phyloP scores from a whole-genome alignment of 2,888 invertebrate genomes.

The Chloroclystis v-ata region DNA sequence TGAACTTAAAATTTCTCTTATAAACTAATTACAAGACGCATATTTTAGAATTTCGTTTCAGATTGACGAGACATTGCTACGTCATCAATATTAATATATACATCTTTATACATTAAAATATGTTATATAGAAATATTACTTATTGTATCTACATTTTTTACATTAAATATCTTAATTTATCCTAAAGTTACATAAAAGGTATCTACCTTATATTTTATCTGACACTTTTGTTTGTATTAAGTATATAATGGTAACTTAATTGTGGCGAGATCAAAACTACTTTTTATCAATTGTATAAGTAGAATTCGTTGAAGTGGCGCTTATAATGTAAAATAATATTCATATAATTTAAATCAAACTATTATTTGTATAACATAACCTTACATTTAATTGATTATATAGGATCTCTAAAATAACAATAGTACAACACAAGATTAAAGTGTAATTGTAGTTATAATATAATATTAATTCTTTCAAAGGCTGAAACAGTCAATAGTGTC shows the following conservation, averaged over 20 bases:
- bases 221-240: background rate
- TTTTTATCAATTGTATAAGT: no score
- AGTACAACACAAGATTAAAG: background rate
- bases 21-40: constrained; percentile 56
- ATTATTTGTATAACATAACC: background rate
- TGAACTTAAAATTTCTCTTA: no score
- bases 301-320: no score
- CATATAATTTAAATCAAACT: no score
- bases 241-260: no score
- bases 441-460: background rate
- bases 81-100: constrained; percentile 33
- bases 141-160: no score
- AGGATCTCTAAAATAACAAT: background rate
- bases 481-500: background rate
- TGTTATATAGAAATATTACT: no score
- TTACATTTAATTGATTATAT: background rate
- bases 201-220: constrained; percentile 1
- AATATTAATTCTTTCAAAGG: background rate
- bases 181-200: background rate
- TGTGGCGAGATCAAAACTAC: no score
- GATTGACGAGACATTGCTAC: constrained; percentile 53
- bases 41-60: constrained; percentile 76
- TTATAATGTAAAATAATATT: no score
- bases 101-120: constrained; percentile 29
- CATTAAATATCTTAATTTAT: background rate